phyloP scores from a whole-genome alignment of 2,797 vertebrate genomes.

The Macrochelys suwanniensis region DNA sequence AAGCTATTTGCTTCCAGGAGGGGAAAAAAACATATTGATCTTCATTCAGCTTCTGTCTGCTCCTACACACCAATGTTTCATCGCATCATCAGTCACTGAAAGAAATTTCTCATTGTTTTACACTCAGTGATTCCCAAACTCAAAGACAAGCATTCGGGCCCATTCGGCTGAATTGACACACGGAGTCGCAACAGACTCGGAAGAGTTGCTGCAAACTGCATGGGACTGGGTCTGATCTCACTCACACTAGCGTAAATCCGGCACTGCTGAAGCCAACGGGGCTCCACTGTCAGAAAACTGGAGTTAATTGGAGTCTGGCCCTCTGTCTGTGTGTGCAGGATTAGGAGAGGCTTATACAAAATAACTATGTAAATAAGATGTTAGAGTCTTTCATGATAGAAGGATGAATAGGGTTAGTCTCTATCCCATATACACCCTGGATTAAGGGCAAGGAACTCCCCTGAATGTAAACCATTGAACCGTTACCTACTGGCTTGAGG shows the following conservation, averaged over 20 bases:
- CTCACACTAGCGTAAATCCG: not conserved
- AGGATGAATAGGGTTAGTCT: not conserved
- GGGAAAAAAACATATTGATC: constrained; percentile 83
- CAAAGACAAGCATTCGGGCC: constrained; percentile 24
- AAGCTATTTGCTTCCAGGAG: constrained; percentile 81
- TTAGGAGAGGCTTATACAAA: not conserved
- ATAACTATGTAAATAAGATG: not conserved
- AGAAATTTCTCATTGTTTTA: constrained; percentile 81
- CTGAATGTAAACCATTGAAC: not conserved
- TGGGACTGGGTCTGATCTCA: too few relatives aligned
- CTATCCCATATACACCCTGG: not conserved
- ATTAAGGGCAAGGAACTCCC: not conserved
- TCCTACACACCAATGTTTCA: constrained; percentile 70
- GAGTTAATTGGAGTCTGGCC: not conserved
- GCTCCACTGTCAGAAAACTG: not conserved
- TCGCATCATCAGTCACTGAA: constrained; percentile 61
- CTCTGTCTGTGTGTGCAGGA: not conserved
- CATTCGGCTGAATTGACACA: not conserved
- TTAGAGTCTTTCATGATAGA: not conserved
- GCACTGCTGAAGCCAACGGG: not conserved
- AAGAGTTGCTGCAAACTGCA: not conserved
- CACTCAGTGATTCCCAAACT: constrained; percentile 68
- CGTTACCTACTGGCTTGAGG: not conserved
- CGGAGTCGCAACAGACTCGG: not conserved
- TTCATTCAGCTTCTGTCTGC: constrained; percentile 80